A percentile compares a stretch with the other conserved stretches of the same genome.
Conservation (phyloP, 2,888 invertebrate genomes). For the Nesidiocoris tenuis region DNA sequence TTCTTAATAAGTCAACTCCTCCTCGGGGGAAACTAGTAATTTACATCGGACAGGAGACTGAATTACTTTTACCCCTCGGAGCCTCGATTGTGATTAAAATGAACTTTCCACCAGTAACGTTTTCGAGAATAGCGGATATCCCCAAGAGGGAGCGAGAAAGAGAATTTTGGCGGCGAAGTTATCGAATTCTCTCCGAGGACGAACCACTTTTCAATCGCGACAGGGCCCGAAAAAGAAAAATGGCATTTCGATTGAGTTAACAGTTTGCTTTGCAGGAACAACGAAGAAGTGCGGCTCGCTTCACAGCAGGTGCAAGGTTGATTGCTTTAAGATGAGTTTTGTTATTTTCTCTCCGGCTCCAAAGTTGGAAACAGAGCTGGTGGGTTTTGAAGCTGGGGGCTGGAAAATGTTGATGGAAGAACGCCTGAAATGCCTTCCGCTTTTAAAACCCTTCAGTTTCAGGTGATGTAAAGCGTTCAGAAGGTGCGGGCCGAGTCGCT, state of each 20-base stretch:
- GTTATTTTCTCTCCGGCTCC: slow-evolving; percentile 9
- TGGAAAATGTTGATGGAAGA: slow-evolving; percentile 10
- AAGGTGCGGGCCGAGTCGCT: neutral
- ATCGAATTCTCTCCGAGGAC: neutral
- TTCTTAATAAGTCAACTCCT: slow-evolving; percentile 29
- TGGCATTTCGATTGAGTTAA: slow-evolving; percentile 44
- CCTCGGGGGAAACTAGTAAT: slow-evolving; percentile 5
- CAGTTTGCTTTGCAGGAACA: slow-evolving; percentile 24
- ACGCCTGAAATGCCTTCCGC: slow-evolving; percentile 6
- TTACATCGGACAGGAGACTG: slow-evolving; percentile 21
- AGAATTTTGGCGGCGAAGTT: neutral
- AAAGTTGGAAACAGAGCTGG: slow-evolving; percentile 21
- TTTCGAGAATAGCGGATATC: neutral
- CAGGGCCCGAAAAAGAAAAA: slow-evolving; percentile 32
- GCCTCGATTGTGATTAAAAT: neutral
- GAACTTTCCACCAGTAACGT: neutral
- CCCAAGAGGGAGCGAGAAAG: neutral
- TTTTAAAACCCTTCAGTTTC: slow-evolving; percentile 43
- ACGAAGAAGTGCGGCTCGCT: neutral
- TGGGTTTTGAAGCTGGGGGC: neutral
- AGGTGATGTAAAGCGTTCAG: slow-evolving; percentile 1
- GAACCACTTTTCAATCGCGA: neutral
- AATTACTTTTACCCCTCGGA: slow-evolving; percentile 15
- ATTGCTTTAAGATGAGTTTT: slow-evolving; percentile 45
- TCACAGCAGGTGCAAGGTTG: slow-evolving; percentile 39